Base-by-base conservation (phyloP, 2,888 invertebrate species). In the Neoascia interrupta region DNA sequence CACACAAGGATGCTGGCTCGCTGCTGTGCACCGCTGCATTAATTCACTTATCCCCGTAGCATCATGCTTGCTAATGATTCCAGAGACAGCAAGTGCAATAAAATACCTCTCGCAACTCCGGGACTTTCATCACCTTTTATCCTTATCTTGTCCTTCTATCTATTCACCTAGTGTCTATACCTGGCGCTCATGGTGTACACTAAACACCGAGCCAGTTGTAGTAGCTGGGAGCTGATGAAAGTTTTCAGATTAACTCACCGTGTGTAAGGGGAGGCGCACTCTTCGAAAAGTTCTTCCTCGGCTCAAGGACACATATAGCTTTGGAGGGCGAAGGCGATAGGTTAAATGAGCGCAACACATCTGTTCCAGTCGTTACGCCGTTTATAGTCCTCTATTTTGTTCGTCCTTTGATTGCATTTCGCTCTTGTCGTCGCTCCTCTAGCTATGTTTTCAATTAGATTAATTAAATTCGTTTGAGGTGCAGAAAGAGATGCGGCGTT, bases 321-420 rank as follows among this genome's bases (percentile, higher is more conserved):
- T 47, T 23, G 18, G 13, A 66, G 56, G 26, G 31, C 64, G 26
- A 68, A 80, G 80, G 73, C 61, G 80, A 74, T 63, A 80, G 68
- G 61, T 63, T 74, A 80, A 80, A 80, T 80, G 74, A 80, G 80
- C 68, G 61, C 61, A 72, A 74, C 74, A 80, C 80, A 80, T 74
- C 80, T 80, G 80, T 69, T 80, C 68, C 61, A 80, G 80, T 80
- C 74, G 74, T 80, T 68, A 73, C 37, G 21, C 36, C 79, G 47
- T 66, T 79, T 73, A 73, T 54, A 60, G 66, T 60, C 26, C 18
- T 36, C 36, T 16, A 13, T 15, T 13, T 31, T 23, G 37, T 51
- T 60, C 37, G 58, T 70, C 45, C 72, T 72, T 66, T 79, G 61
- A 73, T 73, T 79, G 79, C 66, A 73, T 56, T 56, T 60, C 31